These are phyloP conservation scores for Heliocidaris erythrogramma DNA, from an alignment of 35 echinoderm and acorn worm genomes.

Conservation along the genomic window DNA sequence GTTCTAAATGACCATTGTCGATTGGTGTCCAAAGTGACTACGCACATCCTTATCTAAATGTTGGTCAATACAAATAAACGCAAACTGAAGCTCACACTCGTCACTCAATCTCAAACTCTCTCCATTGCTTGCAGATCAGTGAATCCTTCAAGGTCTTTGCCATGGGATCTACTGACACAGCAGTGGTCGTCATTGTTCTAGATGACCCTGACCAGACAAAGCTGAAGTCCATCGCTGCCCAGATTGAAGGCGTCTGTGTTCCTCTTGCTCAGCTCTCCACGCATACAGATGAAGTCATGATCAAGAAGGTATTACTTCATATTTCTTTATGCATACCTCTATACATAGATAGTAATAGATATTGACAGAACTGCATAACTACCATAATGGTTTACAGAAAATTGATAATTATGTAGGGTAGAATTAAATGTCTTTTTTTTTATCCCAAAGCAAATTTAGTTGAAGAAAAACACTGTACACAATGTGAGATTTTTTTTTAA, in stretches of 20 bases:
- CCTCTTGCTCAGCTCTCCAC: slow-evolving; percentile 20
- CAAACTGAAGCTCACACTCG: neutral
- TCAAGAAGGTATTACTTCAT: slow-evolving; percentile 27
- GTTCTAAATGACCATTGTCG: too few species aligned
- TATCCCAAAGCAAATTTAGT: too few species aligned
- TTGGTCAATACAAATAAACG: neutral
- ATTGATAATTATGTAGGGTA: too few species aligned
- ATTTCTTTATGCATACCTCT: neutral
- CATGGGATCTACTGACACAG: slow-evolving; percentile 15
- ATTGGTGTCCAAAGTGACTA: too few species aligned
- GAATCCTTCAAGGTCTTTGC: slow-evolving; percentile 54
- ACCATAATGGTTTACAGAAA: too few species aligned
- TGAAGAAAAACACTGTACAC: too few species aligned
- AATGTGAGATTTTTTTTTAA: too few species aligned
- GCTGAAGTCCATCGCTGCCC: neutral
- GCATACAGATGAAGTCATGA: slow-evolving; percentile 45
- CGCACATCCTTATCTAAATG: too few species aligned
- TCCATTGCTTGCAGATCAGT: slow-evolving; percentile 32
- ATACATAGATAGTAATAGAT: too few species aligned
- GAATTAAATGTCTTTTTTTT: too few species aligned
- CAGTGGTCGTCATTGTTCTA: slow-evolving; percentile 2
- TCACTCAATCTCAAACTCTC: neutral
- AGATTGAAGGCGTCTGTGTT: slow-evolving; percentile 7
- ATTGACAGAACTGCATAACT: neutral
- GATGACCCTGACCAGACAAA: slow-evolving; percentile 43